Conservation (phyloP, 2,113 vertebrate species). For the Electrona antarctica region DNA sequence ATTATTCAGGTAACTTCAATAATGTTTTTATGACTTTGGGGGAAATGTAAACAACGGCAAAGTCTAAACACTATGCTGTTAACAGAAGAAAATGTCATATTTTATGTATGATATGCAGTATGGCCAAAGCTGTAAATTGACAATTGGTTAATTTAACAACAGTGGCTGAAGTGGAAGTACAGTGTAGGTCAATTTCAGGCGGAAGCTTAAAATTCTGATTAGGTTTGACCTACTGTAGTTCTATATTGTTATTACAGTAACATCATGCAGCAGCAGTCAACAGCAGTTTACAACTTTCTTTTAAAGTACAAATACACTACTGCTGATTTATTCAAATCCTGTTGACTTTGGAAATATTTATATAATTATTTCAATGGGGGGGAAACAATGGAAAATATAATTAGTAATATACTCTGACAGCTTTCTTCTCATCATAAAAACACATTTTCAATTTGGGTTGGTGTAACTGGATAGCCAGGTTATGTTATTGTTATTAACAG, state of each 20-base stretch:
- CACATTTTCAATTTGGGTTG: slow-evolving; percentile 10
- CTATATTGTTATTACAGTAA: background rate
- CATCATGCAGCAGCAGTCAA: background rate
- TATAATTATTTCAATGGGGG: background rate
- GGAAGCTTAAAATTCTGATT: too few relatives aligned
- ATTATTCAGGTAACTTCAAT: too few relatives aligned
- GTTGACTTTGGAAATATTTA: background rate
- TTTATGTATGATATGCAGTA: too few relatives aligned
- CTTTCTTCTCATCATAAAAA: background rate
- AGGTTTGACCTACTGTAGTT: background rate
- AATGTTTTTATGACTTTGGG: too few relatives aligned
- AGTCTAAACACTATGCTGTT: too few relatives aligned
- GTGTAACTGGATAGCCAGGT: background rate
- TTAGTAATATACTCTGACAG: background rate
- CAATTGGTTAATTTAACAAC: too few relatives aligned
- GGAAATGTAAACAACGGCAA: too few relatives aligned
- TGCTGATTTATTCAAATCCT: too few relatives aligned
- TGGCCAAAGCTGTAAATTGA: too few relatives aligned
- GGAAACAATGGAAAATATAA: background rate
- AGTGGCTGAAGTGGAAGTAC: background rate
- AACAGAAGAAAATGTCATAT: too few relatives aligned
- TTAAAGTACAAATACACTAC: too few relatives aligned
- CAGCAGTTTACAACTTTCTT: too few relatives aligned
- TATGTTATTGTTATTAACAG: background rate
- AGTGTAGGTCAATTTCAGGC: background rate